Conservation (phyloP, 2,888 invertebrate species). For the Apoderus coryli region DNA sequence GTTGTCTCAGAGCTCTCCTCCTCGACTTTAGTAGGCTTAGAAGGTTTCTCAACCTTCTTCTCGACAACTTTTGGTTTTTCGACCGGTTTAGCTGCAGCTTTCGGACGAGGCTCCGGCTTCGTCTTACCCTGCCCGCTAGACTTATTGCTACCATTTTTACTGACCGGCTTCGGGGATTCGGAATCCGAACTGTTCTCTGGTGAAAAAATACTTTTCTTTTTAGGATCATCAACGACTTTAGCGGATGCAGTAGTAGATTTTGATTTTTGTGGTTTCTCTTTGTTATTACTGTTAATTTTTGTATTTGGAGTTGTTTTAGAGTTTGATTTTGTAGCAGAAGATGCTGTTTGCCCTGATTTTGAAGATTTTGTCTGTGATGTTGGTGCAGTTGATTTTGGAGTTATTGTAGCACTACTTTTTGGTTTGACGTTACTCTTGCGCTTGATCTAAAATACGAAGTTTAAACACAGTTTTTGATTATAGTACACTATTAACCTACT, state of each 20-base stretch:
- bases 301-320: slow-evolving; percentile 12
- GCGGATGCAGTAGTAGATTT: slow-evolving; percentile 9
- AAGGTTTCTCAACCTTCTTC: slow-evolving; percentile 25
- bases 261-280: slow-evolving; percentile 8
- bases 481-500: slow-evolving; percentile 4
- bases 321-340: slow-evolving; percentile 16
- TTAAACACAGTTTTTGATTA: slow-evolving; percentile 28
- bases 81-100: slow-evolving; percentile 27
- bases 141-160: too few relatives aligned
- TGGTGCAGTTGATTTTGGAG: slow-evolving; percentile 34
- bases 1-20: slow-evolving; percentile 33
- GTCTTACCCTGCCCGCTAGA: slow-evolving; percentile 13
- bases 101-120: slow-evolving; percentile 33
- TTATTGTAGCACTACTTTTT: slow-evolving; percentile 46
- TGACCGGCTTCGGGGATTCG: slow-evolving; percentile 29
- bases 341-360: slow-evolving; percentile 10
- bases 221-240: slow-evolving; percentile 27
- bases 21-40: slow-evolving; percentile 10
- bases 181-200: slow-evolving; percentile 64
- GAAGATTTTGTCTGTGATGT: slow-evolving; percentile 12
- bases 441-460: slow-evolving; percentile 28
- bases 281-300: slow-evolving; percentile 4
- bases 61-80: slow-evolving; percentile 24
- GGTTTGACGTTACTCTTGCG: slow-evolving; percentile 44
- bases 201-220: slow-evolving; percentile 70